Percentiles rank a stretch among this genome's conserved stretches.
phyloP scores from a whole-genome alignment of 2,888 invertebrate species.

The Campoletis raptor region DNA sequence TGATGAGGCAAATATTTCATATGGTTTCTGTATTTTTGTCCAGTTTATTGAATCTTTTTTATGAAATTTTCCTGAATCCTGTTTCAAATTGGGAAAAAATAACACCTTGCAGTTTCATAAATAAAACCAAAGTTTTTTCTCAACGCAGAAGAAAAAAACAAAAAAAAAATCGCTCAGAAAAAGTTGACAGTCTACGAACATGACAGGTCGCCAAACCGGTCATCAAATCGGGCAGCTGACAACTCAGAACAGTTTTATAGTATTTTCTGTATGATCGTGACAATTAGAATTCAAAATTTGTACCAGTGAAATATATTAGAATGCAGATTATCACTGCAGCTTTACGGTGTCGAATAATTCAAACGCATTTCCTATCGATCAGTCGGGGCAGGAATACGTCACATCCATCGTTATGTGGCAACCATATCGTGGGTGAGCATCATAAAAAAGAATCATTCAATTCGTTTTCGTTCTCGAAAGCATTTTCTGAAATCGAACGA shows the following conservation, averaged over 20 bases:
- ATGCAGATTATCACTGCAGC: constrained; percentile 63
- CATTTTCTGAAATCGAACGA: too few relatives aligned
- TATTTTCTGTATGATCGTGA: constrained; percentile 4
- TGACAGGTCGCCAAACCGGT: constrained; percentile 45
- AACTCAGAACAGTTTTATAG: constrained; percentile 25
- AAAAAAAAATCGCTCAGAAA: constrained; percentile 53
- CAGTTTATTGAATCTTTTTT: neutral
- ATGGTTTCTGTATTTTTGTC: constrained; percentile 19
- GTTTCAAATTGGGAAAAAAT: neutral
- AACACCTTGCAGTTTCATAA: neutral
- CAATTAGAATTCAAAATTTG: constrained; percentile 67
- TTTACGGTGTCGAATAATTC: constrained; percentile 55
- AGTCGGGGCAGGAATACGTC: constrained; percentile 49
- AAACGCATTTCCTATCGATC: constrained; percentile 53
- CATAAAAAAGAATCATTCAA: neutral
- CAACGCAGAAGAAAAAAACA: constrained; percentile 39
- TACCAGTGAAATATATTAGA: constrained; percentile 57
- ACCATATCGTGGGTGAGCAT: constrained; percentile 68
- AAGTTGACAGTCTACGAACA: constrained; percentile 70
- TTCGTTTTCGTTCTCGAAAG: neutral
- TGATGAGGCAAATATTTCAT: constrained; percentile 59
- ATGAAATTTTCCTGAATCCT: neutral
- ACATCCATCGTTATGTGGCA: constrained; percentile 50
- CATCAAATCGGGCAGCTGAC: constrained; percentile 20
- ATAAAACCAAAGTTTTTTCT: neutral